Evolutionary conservation across 2,113 vertebrate genomes (phyloP).

Genomic region (Sarotherodon lohbergeri): DNA sequence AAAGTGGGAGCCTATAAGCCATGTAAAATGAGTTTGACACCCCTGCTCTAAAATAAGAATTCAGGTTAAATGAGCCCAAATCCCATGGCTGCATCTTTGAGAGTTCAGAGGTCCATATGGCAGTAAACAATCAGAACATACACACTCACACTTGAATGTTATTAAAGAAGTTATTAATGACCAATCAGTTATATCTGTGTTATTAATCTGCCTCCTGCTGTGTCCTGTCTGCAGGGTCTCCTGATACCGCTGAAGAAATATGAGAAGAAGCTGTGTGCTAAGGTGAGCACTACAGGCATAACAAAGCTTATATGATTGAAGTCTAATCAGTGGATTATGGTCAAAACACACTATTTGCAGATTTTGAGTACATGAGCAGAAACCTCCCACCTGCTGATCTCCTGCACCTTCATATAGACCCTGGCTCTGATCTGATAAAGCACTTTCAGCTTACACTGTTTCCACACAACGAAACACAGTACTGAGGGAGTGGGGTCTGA

Average conservation of each 20-base stretch:
- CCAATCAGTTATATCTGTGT: background rate
- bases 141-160: fast-evolving
- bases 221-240: background rate
- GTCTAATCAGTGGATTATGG: fast-evolving
- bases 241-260: background rate
- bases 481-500: background rate
- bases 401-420: fast-evolving
- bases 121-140: background rate
- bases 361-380: background rate
- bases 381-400: background rate
- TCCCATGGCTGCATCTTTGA: background rate
- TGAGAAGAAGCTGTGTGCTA: background rate
- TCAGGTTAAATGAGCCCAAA: background rate
- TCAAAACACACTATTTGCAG: fast-evolving
- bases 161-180: background rate
- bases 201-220: fast-evolving
- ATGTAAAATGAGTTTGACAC: background rate
- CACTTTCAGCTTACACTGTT: background rate
- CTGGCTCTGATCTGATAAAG: background rate
- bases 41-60: fast-evolving
- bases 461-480: background rate
- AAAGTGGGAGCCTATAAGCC: background rate
- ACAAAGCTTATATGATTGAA: background rate
- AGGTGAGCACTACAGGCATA: background rate
- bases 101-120: background rate